Conservation (phyloP, 2,113 vertebrate genomes). For the Neolamprologus modestus region DNA sequence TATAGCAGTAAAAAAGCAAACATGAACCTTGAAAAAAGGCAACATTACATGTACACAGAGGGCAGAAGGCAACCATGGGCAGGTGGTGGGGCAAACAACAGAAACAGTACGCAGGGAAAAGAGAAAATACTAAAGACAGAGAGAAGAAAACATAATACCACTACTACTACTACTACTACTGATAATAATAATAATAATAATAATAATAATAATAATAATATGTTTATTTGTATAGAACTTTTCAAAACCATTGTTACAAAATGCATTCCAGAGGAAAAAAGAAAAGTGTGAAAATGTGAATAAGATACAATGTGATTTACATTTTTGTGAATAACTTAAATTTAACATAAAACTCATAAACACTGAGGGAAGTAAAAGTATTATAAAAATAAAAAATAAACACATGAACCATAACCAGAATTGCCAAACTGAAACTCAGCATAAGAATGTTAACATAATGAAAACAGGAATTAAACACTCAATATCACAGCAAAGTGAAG, state of each 20-base stretch:
- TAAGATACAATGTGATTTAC: not conserved
- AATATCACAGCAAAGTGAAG: not conserved
- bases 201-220: rapidly evolving
- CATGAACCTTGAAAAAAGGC: not conserved
- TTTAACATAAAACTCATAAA: not conserved
- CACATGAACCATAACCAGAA: not conserved
- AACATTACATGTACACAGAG: not conserved
- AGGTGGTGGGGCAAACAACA: not conserved
- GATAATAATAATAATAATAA: not conserved
- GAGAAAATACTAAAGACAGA: not conserved
- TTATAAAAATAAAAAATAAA: not conserved
- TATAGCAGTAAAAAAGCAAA: not conserved
- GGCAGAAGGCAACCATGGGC: not conserved
- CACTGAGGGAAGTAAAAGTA: not conserved
- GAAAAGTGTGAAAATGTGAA: not conserved
- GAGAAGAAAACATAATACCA: rapidly evolving
- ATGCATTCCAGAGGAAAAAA: rapidly evolving
- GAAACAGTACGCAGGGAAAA: not conserved
- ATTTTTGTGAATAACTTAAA: not conserved
- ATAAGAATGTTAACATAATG: not conserved
- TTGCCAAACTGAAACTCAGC: not conserved
- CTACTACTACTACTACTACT: rapidly evolving
- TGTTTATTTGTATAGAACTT: not conserved
- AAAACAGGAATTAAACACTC: not conserved
- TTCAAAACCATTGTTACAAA: not conserved